Percentiles rank a stretch among this genome's conserved stretches.
These are phyloP conservation scores for Selenia dentaria DNA, from an alignment of 2,888 invertebrate species.

Conservation along the genomic window DNA sequence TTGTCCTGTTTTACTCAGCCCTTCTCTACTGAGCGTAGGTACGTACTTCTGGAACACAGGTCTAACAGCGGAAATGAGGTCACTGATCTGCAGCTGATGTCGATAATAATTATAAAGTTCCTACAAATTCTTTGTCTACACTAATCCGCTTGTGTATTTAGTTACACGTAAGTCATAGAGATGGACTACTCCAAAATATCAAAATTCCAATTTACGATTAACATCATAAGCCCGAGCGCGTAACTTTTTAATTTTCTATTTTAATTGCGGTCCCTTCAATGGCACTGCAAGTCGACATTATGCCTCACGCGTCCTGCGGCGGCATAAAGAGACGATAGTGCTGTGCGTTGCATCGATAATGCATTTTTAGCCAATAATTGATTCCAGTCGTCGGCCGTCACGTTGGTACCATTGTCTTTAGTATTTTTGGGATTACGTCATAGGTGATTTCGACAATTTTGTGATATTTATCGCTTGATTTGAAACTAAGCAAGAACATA, in stretches of 20 bases:
- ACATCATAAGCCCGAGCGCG: conserved; percentile 10
- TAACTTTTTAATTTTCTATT: conserved; percentile 21
- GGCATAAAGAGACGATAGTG: conserved; percentile 39
- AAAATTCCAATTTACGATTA: background rate
- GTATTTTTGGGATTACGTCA: conserved; percentile 30
- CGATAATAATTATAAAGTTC: too few relatives aligned
- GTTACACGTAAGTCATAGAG: too few relatives aligned
- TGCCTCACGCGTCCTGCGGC: conserved; percentile 41
- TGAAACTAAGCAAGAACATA: too few relatives aligned
- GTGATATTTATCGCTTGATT: too few relatives aligned
- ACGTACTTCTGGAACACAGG: too few relatives aligned
- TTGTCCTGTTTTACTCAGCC: too few relatives aligned
- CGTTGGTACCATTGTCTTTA: conserved; percentile 29
- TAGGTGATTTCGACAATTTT: conserved; percentile 20
- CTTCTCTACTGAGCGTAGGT: too few relatives aligned
- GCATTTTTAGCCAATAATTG: conserved; percentile 29
- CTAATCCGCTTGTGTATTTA: too few relatives aligned
- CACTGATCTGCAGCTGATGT: too few relatives aligned
- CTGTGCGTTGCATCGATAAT: conserved; percentile 44
- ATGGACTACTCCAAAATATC: too few relatives aligned
- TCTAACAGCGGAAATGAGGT: too few relatives aligned
- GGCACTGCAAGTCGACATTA: conserved; percentile 10
- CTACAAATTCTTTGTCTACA: too few relatives aligned
- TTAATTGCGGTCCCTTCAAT: conserved; percentile 23
- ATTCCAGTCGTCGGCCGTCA: conserved; percentile 27